These are phyloP conservation scores for Seriola quinqueradiata DNA, from an alignment of 2,113 vertebrate genomes.

Conservation along the genomic window DNA sequence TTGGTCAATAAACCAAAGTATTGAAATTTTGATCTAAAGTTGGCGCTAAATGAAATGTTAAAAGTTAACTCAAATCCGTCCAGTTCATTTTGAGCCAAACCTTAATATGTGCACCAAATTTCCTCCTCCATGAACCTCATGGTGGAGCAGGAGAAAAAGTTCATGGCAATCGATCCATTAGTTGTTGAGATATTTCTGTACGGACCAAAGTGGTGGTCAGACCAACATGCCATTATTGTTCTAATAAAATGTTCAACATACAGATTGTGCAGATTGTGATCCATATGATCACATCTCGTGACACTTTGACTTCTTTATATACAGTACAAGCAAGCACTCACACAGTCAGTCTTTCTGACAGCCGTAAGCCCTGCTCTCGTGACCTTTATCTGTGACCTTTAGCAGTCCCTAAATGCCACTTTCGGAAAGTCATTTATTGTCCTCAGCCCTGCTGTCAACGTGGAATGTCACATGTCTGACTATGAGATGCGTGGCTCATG, in stretches of 20 bases:
- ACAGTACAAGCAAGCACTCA: slow-evolving; percentile 29
- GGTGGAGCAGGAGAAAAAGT: background rate
- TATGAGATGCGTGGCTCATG: slow-evolving; percentile 32
- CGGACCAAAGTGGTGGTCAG: background rate
- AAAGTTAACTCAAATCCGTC: too few relatives aligned
- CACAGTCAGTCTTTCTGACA: slow-evolving; percentile 39
- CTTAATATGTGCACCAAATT: background rate
- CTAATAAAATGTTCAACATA: background rate
- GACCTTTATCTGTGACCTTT: slow-evolving; percentile 73
- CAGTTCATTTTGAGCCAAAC: background rate
- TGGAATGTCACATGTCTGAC: slow-evolving; percentile 69
- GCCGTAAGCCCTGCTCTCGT: slow-evolving; percentile 40
- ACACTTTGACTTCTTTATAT: slow-evolving; percentile 56
- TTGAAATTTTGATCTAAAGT: too few relatives aligned
- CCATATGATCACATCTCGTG: slow-evolving; percentile 10
- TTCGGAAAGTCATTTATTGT: slow-evolving; percentile 71
- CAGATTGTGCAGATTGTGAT: background rate
- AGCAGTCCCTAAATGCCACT: slow-evolving; percentile 68
- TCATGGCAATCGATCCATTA: background rate
- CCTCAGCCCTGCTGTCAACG: slow-evolving; percentile 62
- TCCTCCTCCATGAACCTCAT: too few relatives aligned
- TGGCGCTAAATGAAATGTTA: too few relatives aligned
- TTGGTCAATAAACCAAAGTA: too few relatives aligned
- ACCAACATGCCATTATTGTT: background rate
- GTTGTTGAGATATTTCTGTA: background rate